Conservation (phyloP, 2,888 invertebrate species). For the Magallana nippona region DNA sequence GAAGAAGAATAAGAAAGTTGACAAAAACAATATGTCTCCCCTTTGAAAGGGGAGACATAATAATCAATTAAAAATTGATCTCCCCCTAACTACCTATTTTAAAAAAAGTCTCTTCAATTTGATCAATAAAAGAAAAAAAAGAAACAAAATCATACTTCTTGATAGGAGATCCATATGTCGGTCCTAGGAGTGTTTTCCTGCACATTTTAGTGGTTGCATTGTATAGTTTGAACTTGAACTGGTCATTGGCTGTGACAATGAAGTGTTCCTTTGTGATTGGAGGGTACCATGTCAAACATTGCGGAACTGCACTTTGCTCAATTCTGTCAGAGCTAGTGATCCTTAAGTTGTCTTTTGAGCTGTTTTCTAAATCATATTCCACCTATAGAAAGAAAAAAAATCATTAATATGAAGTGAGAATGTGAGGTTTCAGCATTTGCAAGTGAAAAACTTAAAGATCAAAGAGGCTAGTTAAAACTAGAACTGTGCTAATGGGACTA, state of each 20-base stretch:
- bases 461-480: too few relatives aligned
- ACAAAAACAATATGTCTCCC: too few relatives aligned
- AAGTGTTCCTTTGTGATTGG: constrained; percentile 80
- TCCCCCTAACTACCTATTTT: too few relatives aligned
- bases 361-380: constrained; percentile 79
- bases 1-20: too few relatives aligned
- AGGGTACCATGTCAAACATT: constrained; percentile 82
- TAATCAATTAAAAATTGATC: too few relatives aligned
- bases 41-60: too few relatives aligned
- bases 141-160: constrained; percentile 70
- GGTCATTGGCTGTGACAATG: constrained; percentile 84
- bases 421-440: too few relatives aligned
- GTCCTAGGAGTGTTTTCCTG: constrained; percentile 85
- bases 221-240: constrained; percentile 87
- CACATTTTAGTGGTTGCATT: constrained; percentile 85
- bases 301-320: constrained; percentile 85
- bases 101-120: too few relatives aligned
- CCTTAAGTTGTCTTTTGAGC: constrained; percentile 75
- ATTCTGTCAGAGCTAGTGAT: constrained; percentile 82
- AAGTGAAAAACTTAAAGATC: too few relatives aligned
- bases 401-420: neutral
- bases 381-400: constrained; percentile 71
- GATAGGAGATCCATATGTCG: constrained; percentile 86
- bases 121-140: too few relatives aligned
- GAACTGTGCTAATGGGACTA: too few relatives aligned